Evolutionary conservation across 2,113 vertebrate species (phyloP).

Genomic region (Oreochromis niloticus): DNA sequence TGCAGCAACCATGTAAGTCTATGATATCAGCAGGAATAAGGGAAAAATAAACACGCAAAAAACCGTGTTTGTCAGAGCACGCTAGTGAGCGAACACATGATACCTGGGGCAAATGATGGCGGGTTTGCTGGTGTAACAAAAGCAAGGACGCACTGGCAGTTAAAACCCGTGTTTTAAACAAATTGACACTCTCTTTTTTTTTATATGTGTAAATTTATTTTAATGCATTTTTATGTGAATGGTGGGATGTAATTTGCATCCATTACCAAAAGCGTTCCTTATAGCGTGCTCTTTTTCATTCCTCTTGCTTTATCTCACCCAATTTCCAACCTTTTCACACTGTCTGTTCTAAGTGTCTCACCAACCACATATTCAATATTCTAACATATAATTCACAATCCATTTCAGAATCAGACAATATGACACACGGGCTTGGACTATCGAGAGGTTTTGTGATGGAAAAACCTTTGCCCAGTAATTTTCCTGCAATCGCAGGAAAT

Average conservation of each 20-base stretch:
- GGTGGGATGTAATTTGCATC: slow-evolving; percentile 26
- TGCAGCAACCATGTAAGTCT: neutral
- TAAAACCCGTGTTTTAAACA: slow-evolving; percentile 30
- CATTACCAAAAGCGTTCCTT: slow-evolving; percentile 28
- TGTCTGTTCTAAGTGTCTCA: neutral
- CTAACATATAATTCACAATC: slow-evolving; percentile 10
- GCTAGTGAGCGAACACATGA: neutral
- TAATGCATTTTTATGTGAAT: neutral
- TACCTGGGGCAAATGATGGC: neutral
- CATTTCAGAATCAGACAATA: slow-evolving; percentile 6
- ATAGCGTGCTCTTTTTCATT: neutral
- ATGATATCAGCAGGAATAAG: neutral
- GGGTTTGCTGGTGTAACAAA: neutral
- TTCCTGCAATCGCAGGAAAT: slow-evolving; percentile 38
- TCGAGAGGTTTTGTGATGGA: neutral
- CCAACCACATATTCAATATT: neutral
- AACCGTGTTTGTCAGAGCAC: neutral
- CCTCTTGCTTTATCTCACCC: neutral
- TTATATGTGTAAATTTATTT: slow-evolving; percentile 23
- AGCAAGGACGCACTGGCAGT: neutral
- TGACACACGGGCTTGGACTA: neutral
- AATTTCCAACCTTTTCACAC: neutral
- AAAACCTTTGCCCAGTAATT: slow-evolving; percentile 33
- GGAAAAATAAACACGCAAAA: neutral
- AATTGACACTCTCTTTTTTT: neutral